Conservation (phyloP, 2,888 invertebrate species). For the Rhabditoides inermis region DNA sequence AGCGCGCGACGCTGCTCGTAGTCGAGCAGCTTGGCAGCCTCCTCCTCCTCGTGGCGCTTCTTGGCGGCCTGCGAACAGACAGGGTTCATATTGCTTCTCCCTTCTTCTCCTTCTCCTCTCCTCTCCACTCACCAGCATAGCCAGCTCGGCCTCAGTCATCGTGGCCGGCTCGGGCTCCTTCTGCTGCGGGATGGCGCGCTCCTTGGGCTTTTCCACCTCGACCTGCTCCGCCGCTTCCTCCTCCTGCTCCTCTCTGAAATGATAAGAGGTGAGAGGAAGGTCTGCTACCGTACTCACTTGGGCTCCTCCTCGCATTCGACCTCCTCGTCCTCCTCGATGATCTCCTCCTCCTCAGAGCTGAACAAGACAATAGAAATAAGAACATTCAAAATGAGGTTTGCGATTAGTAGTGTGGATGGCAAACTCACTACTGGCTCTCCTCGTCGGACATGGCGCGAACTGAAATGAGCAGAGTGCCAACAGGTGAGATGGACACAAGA, state of each 20-base stretch:
- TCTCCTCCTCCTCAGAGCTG: conserved; percentile 44
- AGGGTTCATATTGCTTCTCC: background rate
- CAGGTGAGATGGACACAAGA: too few species aligned
- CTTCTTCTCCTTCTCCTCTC: conserved; percentile 7
- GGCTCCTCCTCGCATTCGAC: conserved; percentile 12
- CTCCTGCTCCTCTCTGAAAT: conserved; percentile 14
- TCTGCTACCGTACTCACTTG: too few species aligned
- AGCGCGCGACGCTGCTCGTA: conserved; percentile 45
- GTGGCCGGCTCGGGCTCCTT: conserved; percentile 41
- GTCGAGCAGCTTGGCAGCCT: conserved; percentile 49
- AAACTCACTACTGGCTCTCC: conserved; percentile 37
- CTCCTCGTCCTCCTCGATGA: conserved; percentile 24
- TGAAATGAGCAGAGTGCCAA: too few species aligned
- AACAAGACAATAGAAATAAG: too few species aligned
- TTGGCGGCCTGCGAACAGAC: conserved; percentile 41
- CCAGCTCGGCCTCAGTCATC: conserved; percentile 50
- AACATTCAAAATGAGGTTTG: too few species aligned
- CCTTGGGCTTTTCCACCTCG: conserved; percentile 19
- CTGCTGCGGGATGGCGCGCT: conserved; percentile 33
- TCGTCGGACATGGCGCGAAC: conserved; percentile 37
- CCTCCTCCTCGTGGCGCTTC: conserved; percentile 53
- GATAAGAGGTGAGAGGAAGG: too few species aligned
- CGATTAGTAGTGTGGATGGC: too few species aligned
- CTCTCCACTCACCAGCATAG: conserved; percentile 36
- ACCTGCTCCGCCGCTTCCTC: conserved; percentile 19